phyloP scores from a whole-genome alignment of 2,888 invertebrate genomes.

The Callyntrura guangdongensis region DNA sequence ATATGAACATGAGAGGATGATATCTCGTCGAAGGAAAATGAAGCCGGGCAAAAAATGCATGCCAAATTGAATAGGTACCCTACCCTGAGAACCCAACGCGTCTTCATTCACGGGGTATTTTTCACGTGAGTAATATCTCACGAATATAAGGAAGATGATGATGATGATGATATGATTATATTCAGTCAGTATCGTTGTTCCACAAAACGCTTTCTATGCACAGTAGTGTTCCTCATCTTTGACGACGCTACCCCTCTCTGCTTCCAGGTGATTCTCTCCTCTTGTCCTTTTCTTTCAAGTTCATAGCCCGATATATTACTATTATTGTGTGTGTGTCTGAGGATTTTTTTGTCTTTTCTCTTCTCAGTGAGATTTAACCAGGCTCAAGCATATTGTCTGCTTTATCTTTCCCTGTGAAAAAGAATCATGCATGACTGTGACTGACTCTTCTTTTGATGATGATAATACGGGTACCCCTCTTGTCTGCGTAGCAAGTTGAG shows the following conservation, averaged over 20 bases:
- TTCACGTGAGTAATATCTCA: not conserved
- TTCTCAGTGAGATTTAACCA: not conserved
- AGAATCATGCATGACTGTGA: not conserved
- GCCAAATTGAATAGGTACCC: slow-evolving; percentile 19
- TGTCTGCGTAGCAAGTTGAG: slow-evolving; percentile 21
- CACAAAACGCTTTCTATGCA: no score
- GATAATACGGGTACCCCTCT: slow-evolving; percentile 4
- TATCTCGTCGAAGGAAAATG: not conserved
- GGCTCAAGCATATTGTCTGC: not conserved
- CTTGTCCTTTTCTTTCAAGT: slow-evolving; percentile 28
- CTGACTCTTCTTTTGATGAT: not conserved
- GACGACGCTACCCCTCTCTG: not conserved
- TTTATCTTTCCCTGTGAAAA: slow-evolving; percentile 4
- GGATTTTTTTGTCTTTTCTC: not conserved
- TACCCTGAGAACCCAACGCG: not conserved
- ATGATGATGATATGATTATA: slow-evolving; percentile 4
- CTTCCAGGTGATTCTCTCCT: slow-evolving; percentile 47
- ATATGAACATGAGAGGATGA: no score
- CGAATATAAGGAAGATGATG: not conserved
- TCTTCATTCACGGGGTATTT: not conserved
- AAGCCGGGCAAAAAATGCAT: slow-evolving; percentile 10
- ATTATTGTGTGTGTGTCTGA: not conserved
- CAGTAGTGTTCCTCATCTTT: not conserved
- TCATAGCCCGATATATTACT: slow-evolving; percentile 7
- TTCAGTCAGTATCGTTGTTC: not conserved